Conservation (phyloP, 2,888 invertebrate genomes). For the Pedicia rivosa region DNA sequence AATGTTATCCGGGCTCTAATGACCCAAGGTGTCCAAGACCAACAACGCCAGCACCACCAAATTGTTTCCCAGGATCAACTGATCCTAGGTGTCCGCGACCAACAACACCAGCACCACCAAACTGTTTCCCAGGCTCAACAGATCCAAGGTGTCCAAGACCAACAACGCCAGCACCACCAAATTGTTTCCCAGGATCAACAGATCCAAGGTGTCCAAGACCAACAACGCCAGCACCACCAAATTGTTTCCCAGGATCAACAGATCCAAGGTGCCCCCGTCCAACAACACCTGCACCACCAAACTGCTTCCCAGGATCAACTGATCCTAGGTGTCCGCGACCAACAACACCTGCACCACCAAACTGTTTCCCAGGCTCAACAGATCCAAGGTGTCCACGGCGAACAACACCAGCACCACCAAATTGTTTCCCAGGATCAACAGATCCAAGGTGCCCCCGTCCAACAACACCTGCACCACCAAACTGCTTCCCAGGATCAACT, state of each 20-base stretch:
- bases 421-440: constrained; percentile 19
- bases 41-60: constrained; percentile 13
- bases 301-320: constrained; percentile 26
- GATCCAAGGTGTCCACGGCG: constrained; percentile 20
- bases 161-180: constrained; percentile 14
- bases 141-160: constrained; percentile 16
- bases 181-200: constrained; percentile 20
- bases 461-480: constrained; percentile 13
- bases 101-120: constrained; percentile 14
- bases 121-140: constrained; percentile 24
- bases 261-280: constrained; percentile 20
- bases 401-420: constrained; percentile 5
- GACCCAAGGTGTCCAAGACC: constrained; percentile 21
- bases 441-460: constrained; percentile 21
- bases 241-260: neutral
- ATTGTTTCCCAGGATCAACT: constrained; percentile 22
- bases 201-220: constrained; percentile 23
- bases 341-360: too few species aligned
- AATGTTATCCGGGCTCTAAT: constrained; percentile 18
- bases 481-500: constrained; percentile 22
- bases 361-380: constrained; percentile 17
- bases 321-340: constrained; percentile 23
- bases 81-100: constrained; percentile 20
- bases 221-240: too few species aligned
- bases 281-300: constrained; percentile 21